Evolutionary conservation across 2,113 vertebrate genomes (phyloP), one percentile per base, ranked within the genome.

Genomic region (Copsychus sechellarum): DNA sequence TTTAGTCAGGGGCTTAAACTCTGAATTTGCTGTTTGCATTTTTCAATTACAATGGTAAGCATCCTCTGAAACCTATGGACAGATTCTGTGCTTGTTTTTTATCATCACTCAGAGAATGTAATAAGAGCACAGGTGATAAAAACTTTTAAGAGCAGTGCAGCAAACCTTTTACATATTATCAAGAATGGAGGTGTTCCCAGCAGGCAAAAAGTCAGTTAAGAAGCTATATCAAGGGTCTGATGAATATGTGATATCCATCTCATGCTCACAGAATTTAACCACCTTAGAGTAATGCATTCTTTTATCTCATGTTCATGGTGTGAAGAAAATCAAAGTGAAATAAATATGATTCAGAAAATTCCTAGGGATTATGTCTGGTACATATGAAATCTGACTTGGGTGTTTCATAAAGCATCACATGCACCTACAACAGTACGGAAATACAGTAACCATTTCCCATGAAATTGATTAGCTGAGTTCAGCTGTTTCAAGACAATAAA

Each of bases 251-350:
- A 72, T 78, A 61, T 47, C 38, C 40, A 40, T 79, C n/a, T 84
- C 48, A 66, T 31, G 42, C 20, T 85, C 79, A 54, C 42, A 82
- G 43, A 86, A 89, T 76, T 53, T 83, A 81, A 67, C 36, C 36
- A 45, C 48, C 45, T 43, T 9, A 74, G 57, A 79, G 22, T 26
- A 88, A 93, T 64, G 12, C 14, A 60, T 84, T 81, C 47, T 91
- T 95, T 81, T 85, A 67, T 71, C 57, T 81, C 73, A 48, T 20
- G 38, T 56, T 92, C 85, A 87, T 1, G 6, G 29, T 18, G 31
- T 58, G 62, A 78, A 84, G 61, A 85, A 92, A 92, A 96, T 95
- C 78, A 71, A 88, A 96, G 56, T 24, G 72, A 94, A 97, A 88
- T 84, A 97, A 88, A 92, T 90, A 82, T 54, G 74, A 85, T 92